Base-by-base conservation (phyloP, 2,888 invertebrate genomes). In the Elysia crispata region DNA sequence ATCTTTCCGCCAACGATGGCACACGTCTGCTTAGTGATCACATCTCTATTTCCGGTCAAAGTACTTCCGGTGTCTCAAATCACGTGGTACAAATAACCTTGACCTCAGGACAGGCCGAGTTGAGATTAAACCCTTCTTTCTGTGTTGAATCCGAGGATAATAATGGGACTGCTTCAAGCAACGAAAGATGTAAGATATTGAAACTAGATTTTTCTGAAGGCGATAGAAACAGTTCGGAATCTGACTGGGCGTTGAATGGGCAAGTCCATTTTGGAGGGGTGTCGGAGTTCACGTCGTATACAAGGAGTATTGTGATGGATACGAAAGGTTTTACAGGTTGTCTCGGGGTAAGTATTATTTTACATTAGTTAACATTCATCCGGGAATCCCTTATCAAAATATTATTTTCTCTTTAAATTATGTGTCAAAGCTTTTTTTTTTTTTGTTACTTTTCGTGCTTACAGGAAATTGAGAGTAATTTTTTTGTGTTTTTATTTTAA, bases 241-340 rank as follows among this genome's bases (percentile, higher is more conserved):
- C 82, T 20, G 60, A 41, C 0, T 76, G 86, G 23, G 64, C 80
- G 41, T 81, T 87, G 75, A 82, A 82, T 67, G 83, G 82, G 33
- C 72, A 69, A 49, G 54, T 87, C 75, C 80, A 82, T 49, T 69
- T 90, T 62, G 91, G 90, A 31, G 87, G 87, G 23, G 81, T 89
- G 15, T 66, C 79, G 0, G 28, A 74, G 6, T 81, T 87, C 76
- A 88, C 87, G 6, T 82, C 89, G 1, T 91, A 87, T 80, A 82
- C 87, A 23, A 80, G 90, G 69, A 89, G 88, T 78, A 88, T 87
- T 79, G 79, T 89, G 60, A 79, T 69, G 18, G 85, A 85, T 11
- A 66, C 79, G 11, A 79, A 78, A 0, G 85, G 86, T 18, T 90
- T 87, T 81, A 82, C 76, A 31, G 91, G 91, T 1, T 91, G 91